These are phyloP conservation scores for Cheilinus undulatus DNA, from an alignment of 2,113 vertebrate species.

Conservation along the genomic window DNA sequence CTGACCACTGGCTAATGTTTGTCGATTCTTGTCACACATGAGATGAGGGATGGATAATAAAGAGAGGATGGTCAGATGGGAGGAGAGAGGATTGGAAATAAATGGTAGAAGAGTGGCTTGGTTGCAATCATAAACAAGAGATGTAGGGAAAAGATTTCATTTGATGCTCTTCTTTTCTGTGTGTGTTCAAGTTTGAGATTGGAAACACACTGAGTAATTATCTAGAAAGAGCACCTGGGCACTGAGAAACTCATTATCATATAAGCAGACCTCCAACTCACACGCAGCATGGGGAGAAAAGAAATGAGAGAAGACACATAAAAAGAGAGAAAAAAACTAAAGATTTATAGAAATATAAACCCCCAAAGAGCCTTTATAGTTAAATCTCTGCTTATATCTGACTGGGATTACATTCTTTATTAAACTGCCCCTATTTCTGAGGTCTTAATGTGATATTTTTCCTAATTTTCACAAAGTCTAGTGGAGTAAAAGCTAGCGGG, in stretches of 20 bases:
- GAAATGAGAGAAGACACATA: background rate
- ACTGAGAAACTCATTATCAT: conserved; percentile 69
- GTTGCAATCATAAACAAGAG: conserved; percentile 58
- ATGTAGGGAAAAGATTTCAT: conserved; percentile 62
- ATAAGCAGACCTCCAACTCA: conserved; percentile 26
- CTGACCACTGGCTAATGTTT: conserved; percentile 56
- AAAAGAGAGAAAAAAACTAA: conserved; percentile 8
- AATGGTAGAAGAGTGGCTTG: conserved; percentile 6
- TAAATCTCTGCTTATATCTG: too few relatives aligned
- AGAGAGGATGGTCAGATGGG: conserved; percentile 8
- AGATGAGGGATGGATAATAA: conserved; percentile 12
- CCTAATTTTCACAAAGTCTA: background rate
- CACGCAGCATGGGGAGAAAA: background rate
- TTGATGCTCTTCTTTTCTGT: conserved; percentile 40
- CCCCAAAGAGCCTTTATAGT: too few relatives aligned
- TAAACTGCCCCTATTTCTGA: too few relatives aligned
- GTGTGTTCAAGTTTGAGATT: conserved; percentile 57
- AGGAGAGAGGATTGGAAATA: conserved; percentile 15
- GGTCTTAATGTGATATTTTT: too few relatives aligned
- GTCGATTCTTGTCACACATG: conserved; percentile 27
- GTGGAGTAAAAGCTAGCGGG: conserved; percentile 5
- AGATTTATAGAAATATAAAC: background rate
- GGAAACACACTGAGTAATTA: conserved; percentile 73
- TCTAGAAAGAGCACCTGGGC: conserved; percentile 76
- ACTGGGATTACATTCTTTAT: too few relatives aligned